Evolutionary conservation across 1,140 invertebrate species (phyloP).

Genomic region (Aporrectodea caliginosa): DNA sequence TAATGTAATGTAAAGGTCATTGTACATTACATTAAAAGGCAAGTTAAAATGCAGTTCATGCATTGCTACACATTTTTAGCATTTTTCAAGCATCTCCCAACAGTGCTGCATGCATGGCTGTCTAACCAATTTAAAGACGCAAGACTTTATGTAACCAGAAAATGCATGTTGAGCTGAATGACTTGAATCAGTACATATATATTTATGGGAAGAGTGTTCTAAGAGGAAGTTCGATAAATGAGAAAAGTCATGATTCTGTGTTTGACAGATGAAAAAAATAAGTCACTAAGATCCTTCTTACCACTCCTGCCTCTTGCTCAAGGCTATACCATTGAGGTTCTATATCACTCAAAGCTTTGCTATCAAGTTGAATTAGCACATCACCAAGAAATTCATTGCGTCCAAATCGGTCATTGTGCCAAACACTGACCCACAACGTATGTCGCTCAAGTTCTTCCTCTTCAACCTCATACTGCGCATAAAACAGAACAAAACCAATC

Average conservation of each 20-base stretch:
- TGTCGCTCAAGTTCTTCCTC: constrained; percentile 79
- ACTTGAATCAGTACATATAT: background rate
- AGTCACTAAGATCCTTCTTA: background rate
- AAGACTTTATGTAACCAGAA: too few relatives aligned
- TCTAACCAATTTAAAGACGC: too few relatives aligned
- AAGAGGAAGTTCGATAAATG: background rate
- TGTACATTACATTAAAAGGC: too few relatives aligned
- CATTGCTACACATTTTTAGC: too few relatives aligned
- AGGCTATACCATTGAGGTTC: constrained; percentile 82
- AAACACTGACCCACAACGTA: constrained; percentile 89
- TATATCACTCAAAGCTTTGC: constrained; percentile 81
- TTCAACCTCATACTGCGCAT: constrained; percentile 74
- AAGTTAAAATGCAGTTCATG: too few relatives aligned
- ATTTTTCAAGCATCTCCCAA: too few relatives aligned
- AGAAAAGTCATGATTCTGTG: background rate
- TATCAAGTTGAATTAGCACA: constrained; percentile 67
- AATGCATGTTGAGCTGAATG: too few relatives aligned
- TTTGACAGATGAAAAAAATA: background rate
- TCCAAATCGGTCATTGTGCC: constrained; percentile 97
- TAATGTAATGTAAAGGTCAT: too few relatives aligned
- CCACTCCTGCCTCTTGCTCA: constrained; percentile 77
- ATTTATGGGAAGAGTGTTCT: background rate
- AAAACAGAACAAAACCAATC: constrained; percentile 29
- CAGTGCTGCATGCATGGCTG: too few relatives aligned
- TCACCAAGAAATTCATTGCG: constrained; percentile 95